Evolutionary conservation across 2,797 vertebrate species (phyloP).

Genomic region (Neomorphus geoffroyi): DNA sequence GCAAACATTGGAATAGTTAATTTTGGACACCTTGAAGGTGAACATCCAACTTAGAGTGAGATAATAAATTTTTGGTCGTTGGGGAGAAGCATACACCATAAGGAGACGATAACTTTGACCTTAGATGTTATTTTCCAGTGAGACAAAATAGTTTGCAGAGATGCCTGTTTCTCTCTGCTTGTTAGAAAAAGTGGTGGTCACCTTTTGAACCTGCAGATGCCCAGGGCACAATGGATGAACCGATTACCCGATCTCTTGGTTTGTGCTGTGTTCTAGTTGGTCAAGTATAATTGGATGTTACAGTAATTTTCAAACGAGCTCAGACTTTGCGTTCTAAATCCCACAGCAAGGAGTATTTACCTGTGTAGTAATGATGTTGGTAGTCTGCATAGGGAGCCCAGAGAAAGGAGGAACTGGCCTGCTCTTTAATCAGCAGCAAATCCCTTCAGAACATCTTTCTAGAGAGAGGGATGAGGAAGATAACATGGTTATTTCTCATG

Average conservation of each 20-base stretch:
- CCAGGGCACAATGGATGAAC: neutral
- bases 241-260: neutral
- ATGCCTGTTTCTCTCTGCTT: neutral
- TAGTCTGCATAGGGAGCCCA: neutral
- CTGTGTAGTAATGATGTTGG: neutral
- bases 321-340: neutral
- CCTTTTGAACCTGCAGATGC: neutral
- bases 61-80: neutral
- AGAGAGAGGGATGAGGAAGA: neutral
- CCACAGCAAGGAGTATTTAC: neutral
- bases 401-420: neutral
- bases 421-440: neutral
- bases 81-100: neutral
- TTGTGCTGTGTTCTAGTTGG: neutral
- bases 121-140: neutral
- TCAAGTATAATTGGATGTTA: neutral
- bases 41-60: neutral
- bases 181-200: neutral
- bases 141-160: neutral
- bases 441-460: neutral
- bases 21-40: neutral
- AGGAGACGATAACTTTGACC: neutral
- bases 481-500: neutral
- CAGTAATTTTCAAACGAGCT: neutral
- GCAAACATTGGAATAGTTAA: neutral